Base-by-base conservation (phyloP, 2,113 vertebrate species). In the Camelus dromedarius region DNA sequence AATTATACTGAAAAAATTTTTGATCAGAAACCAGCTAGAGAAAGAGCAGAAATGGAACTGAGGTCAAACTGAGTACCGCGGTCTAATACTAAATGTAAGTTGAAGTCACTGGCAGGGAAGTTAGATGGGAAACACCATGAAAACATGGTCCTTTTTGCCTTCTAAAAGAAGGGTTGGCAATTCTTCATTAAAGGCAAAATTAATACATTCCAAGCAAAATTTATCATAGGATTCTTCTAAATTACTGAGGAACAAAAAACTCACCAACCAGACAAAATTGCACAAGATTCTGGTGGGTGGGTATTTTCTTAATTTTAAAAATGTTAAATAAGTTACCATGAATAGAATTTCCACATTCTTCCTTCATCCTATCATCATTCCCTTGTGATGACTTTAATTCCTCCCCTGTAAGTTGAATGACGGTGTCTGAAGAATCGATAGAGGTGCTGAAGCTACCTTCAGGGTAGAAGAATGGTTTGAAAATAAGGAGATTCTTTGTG, bases 161-260 rank as follows among this genome's bases (percentile, higher is more conserved):
- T 70, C 46, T 77, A 46, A 82, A 87, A 83, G 32, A 15, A 70
- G 20, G 28, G 15, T 15, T 83, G 32, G 5, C 16, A 58, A 58
- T 87, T 86, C 22, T 54, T 86, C 11, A 67, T 66, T 26, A 87
- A 89, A 82, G 69, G 13, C 42, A 91, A 91, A 94, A 87, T 75
- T 58, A 67, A 52, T 81, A 30, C n/a, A 75, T 50, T 81, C 28
- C 26, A 48, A 73, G 12, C 19, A 81, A 22, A 93, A 76, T 69
- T 48, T 85, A 48, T 89, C 16, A 64, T 48, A 42, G 24, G 15
- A 48, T 73, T 30, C 8, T 89, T 89, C 22, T 48, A 30, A 35
- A 85, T 76, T 76, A 54, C 24, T 7, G 8, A 67, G 16, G 80
- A 80, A 80, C 32, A 42, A 80, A 72, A 58, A 73, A 2, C 22